Conservation (phyloP, 92 coral and sea anemone genomes). For the Epizoanthus fatuus region DNA sequence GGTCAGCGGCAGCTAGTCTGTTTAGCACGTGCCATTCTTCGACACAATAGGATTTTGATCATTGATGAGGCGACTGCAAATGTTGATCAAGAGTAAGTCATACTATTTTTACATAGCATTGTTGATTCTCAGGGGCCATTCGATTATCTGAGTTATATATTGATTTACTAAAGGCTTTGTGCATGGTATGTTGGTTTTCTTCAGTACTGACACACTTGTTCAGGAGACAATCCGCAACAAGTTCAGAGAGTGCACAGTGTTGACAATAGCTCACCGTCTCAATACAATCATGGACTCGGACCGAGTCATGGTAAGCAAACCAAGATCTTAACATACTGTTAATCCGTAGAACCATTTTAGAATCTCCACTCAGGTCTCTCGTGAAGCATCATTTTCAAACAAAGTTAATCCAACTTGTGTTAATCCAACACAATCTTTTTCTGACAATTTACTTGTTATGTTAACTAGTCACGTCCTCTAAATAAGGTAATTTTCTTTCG, state of each 20-base stretch:
- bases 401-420: no score
- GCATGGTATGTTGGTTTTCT: not conserved
- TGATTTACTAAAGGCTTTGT: not conserved
- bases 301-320: constrained; percentile 45
- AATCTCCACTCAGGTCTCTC: no score
- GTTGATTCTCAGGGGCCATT: no score
- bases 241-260: constrained; percentile 88
- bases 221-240: constrained; percentile 93
- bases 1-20: constrained; percentile 99
- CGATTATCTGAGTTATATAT: not conserved
- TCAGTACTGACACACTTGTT: constrained; percentile 87
- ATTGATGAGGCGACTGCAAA: constrained; percentile 99
- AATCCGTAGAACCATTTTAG: no score
- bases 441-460: no score
- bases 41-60: constrained; percentile 89
- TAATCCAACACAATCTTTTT: no score
- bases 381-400: no score
- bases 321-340: no score
- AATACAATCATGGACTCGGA: constrained; percentile 63
- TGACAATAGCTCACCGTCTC: constrained; percentile 93
- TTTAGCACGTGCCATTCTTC: constrained; percentile 93
- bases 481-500: no score
- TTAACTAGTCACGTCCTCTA: no score
- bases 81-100: constrained; percentile 89
- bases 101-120: not conserved